Evolutionary conservation across 1,140 invertebrate species (phyloP), one percentile per base, ranked within the genome.

Genomic region (Drosophila ambigua): DNA sequence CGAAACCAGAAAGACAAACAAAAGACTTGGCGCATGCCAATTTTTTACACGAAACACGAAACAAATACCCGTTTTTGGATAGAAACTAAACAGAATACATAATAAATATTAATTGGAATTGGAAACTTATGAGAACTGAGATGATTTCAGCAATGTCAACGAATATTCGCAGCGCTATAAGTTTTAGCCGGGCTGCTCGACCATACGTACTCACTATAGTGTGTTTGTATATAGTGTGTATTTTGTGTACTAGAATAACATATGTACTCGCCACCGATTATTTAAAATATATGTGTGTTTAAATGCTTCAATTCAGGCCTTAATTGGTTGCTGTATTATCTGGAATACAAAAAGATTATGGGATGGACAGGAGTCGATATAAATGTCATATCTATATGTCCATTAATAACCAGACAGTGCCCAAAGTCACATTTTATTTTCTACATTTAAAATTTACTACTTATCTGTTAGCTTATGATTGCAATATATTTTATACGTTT

Each of bases 251-350:
- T 16, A 73, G 58, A 58, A 58, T 45, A 39, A 39, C 35, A 39
- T 69, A 79, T 77, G 57, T 82, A 64, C 57, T 52, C 63, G 80
- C 80, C 80, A 83, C 80, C 80, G 80, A 83, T 62, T 84, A 84
- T 54, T 53, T 72, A 26, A 83, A 77, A 79, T 79, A 81, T 64
- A 68, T 61, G 39, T 75, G 75, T 61, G 72, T 72, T 79, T 52
- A 57, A 72, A 57, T 64, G 72, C 72, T 69, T 65, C 45, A 66
- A 57, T 13, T 46, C 24, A 11, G 31, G 3, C 2, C 3, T 35
- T 35, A 4, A 11, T 11, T 39, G 41, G 24, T 66, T 26, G 39
- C 39, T 28, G 20, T 43, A 13, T 35, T 35, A 9, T 35, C 0
- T 35, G 31, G 3, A 9, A 35, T 9, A 9, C 8, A 35, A 35